Percentiles rank a stretch among this genome's conserved stretches.
phyloP scores from a whole-genome alignment of 2,888 invertebrate species.

The Tinea pellionella region DNA sequence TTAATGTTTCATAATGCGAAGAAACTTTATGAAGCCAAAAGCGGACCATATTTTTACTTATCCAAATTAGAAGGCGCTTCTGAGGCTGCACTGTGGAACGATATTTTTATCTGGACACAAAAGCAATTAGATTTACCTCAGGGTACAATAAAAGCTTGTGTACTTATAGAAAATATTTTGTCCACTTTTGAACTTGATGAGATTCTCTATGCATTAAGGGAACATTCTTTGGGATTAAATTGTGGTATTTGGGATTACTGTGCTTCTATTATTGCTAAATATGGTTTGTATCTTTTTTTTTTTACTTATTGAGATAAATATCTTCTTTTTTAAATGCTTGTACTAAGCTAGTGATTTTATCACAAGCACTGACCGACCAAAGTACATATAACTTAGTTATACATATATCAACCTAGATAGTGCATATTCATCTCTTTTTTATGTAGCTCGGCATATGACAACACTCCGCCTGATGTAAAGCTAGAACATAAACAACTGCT shows the following conservation, averaged over 20 bases:
- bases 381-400: no score
- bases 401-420: no score
- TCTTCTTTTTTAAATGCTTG: no score
- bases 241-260: constrained; percentile 83
- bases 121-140: constrained; percentile 62
- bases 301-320: neutral
- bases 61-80: constrained; percentile 74
- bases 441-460: no score
- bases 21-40: constrained; percentile 58
- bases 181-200: constrained; percentile 77
- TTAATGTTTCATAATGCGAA: constrained; percentile 74
- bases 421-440: no score
- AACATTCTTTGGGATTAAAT: constrained; percentile 77
- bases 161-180: constrained; percentile 77
- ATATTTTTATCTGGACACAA: constrained; percentile 75
- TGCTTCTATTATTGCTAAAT: constrained; percentile 74
- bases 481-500: no score
- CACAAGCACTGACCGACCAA: no score
- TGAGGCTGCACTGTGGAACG: constrained; percentile 77
- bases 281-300: constrained; percentile 48
- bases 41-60: constrained; percentile 78
- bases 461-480: no score
- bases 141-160: constrained; percentile 77
- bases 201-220: constrained; percentile 73
- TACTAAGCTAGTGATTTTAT: no score